phyloP scores from a whole-genome alignment of 1,140 invertebrate genomes.

The Ceratina japonica region DNA sequence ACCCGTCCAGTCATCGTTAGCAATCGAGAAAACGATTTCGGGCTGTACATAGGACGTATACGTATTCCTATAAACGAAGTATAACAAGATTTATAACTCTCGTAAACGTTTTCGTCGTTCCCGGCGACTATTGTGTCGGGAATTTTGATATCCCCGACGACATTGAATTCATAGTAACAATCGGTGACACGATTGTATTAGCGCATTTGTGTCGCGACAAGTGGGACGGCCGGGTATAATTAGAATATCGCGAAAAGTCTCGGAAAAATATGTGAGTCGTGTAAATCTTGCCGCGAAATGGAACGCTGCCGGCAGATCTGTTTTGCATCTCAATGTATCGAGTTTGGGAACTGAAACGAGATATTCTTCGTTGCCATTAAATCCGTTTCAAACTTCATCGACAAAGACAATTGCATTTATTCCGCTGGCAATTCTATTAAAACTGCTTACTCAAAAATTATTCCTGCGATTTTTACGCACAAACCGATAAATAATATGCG shows the following conservation, averaged over 20 bases:
- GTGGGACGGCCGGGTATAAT: background rate
- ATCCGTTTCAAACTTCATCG: no score
- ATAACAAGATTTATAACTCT: conserved; percentile 15
- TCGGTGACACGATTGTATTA: background rate
- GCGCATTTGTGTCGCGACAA: no score
- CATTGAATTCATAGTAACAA: background rate
- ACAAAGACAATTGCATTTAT: no score
- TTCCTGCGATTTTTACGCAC: no score
- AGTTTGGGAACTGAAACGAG: no score
- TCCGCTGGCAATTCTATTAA: no score
- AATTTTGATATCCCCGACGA: background rate
- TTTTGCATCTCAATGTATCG: background rate
- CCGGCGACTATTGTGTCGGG: background rate
- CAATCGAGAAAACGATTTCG: background rate
- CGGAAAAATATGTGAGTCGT: background rate
- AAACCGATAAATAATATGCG: no score
- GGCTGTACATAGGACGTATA: background rate
- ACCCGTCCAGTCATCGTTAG: conserved; percentile 1
- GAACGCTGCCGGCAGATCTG: background rate
- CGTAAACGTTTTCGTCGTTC: conserved; percentile 12
- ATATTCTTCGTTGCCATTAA: no score
- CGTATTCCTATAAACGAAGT: conserved; percentile 1
- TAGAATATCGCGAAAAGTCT: background rate
- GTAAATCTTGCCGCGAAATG: background rate
- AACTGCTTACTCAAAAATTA: no score